Percentiles rank a stretch among this genome's conserved stretches.
Evolutionary conservation across 2,113 vertebrate species (phyloP).

Genomic region (Dipodomys ordii): DNA sequence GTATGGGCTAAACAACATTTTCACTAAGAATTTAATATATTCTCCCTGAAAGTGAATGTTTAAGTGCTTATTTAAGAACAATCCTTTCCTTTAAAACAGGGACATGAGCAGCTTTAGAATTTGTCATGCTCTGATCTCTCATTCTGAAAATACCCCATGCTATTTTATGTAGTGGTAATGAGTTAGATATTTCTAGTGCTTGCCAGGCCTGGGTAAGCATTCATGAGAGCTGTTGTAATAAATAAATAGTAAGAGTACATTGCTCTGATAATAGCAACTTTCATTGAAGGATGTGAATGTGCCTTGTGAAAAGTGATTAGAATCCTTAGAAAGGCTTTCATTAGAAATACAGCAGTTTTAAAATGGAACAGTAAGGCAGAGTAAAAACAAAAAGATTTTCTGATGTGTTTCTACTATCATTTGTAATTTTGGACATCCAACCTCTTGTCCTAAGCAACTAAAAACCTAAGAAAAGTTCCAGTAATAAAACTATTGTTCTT

Average conservation of each 20-base stretch:
- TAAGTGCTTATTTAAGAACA: conserved; percentile 29
- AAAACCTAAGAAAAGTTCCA: conserved; percentile 29
- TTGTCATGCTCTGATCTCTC: conserved; percentile 70
- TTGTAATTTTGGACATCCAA: conserved; percentile 41
- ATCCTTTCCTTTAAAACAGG: conserved; percentile 64
- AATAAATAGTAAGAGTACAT: conserved; percentile 79
- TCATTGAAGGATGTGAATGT: conserved; percentile 75
- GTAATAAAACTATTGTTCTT: not conserved
- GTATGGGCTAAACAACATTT: conserved; percentile 61
- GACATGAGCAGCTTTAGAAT: conserved; percentile 69
- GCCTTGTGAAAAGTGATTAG: conserved; percentile 57
- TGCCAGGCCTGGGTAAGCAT: conserved; percentile 77
- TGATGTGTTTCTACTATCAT: conserved; percentile 25
- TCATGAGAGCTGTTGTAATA: conserved; percentile 76
- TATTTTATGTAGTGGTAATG: conserved; percentile 82
- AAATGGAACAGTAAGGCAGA: conserved; percentile 55
- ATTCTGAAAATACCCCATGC: conserved; percentile 79
- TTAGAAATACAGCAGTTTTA: conserved; percentile 60
- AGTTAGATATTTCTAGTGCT: conserved; percentile 82
- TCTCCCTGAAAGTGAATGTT: conserved; percentile 34
- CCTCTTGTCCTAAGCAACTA: not conserved
- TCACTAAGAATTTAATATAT: conserved; percentile 29
- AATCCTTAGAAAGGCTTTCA: conserved; percentile 77
- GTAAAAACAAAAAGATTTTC: not conserved
- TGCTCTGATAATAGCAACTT: conserved; percentile 78